Evolutionary conservation across 1,140 invertebrate genomes (phyloP), one percentile per base, ranked within the genome.

Genomic region (Brachionus sp.): DNA sequence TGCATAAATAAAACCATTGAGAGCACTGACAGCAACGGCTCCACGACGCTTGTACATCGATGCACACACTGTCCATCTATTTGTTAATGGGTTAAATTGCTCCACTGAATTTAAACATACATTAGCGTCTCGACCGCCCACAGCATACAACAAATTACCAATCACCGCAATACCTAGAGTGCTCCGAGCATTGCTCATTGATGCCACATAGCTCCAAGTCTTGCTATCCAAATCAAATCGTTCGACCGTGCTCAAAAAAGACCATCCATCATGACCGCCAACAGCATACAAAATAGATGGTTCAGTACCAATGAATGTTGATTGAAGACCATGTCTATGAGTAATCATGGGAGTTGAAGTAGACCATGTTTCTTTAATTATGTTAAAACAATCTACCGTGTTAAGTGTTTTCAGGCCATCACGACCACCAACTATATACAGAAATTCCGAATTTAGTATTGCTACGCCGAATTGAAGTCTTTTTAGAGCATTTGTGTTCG

Each of bases 401-500:
- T 92, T 92, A 64, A 95, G 89, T 5, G 95, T 97, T 89, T 96
- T 96, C 4, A 97, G 91, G n/a, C 95, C 95, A 89, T 97, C 95
- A 82, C 95, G 91, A 7, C 95, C 95, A 25, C 95, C 95, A 12
- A 95, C 94, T 23, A 94, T 91, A 70, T 93, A 92, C 9, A 95
- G 96, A 91, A 6, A 96, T 91, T 50, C 94, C 94, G 6, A 95
- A 94, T 4, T 95, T 95, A 90, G 96, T 96, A 88, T 97, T 95
- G 29, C 96, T 88, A 29, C 94, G 89, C 33, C 57, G 37, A 83
- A 83, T 44, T 50, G 42, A n/a, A 82, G 64, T 23, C 57, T 42
- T 62, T 82, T 68, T 10, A 82, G 5, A 13, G 77, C 64, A 16
- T 82, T 64, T 50, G 70, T 75, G 19, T 75, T 75, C n/a, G 70